A percentile compares a stretch with the other conserved stretches of the same genome.
Evolutionary conservation across 2,888 invertebrate genomes (phyloP).

Genomic region (Apeira syringaria): DNA sequence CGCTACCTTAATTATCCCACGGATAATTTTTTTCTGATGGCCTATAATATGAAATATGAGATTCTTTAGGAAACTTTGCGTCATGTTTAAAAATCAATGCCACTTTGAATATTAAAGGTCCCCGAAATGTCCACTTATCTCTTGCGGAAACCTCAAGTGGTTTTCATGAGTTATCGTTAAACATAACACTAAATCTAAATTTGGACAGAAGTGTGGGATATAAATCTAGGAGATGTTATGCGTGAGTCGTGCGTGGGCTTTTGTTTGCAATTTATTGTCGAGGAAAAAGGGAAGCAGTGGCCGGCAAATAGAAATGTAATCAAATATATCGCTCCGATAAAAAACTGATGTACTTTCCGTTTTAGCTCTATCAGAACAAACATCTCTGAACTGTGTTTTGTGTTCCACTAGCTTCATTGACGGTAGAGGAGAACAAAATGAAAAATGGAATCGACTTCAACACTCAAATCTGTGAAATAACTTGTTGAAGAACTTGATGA

Average conservation of each 20-base stretch:
- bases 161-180: conserved; percentile 36
- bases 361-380: too few relatives aligned
- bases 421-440: too few relatives aligned
- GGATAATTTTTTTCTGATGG: too few relatives aligned
- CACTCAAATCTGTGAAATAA: too few relatives aligned
- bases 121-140: conserved; percentile 4
- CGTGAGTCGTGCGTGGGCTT: conserved; percentile 72
- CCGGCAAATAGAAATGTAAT: conserved; percentile 46
- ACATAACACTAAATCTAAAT: conserved; percentile 81
- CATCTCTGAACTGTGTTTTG: too few relatives aligned
- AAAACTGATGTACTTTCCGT: not conserved
- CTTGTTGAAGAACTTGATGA: too few relatives aligned
- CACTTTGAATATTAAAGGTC: conserved; percentile 1
- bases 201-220: conserved; percentile 79
- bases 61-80: too few relatives aligned
- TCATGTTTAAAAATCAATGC: too few relatives aligned
- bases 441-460: too few relatives aligned
- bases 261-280: conserved; percentile 75
- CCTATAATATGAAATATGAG: too few relatives aligned
- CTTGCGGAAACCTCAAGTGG: conserved; percentile 4
- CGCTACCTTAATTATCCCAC: too few relatives aligned
- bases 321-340: conserved; percentile 22
- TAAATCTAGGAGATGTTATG: conserved; percentile 80
- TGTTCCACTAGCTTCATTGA: too few relatives aligned
- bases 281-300: conserved; percentile 56